Evolutionary conservation across 2,113 vertebrate species (phyloP), one percentile per base, ranked within the genome.

Genomic region (Rhadina sibilatrix): DNA sequence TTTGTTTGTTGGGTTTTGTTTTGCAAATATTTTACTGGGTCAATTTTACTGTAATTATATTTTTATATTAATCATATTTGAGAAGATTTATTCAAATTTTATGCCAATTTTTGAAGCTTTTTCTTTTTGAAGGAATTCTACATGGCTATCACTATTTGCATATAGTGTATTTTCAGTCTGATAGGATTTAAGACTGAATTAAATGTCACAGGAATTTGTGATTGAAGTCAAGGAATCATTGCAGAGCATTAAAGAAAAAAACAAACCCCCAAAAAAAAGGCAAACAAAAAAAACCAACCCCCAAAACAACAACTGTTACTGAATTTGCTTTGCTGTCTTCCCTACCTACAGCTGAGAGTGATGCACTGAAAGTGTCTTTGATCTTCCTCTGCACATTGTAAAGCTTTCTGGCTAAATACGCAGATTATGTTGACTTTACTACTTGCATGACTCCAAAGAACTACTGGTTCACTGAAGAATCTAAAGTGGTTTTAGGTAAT

Each of bases 101-200:
- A 42, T 87, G 35, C 14, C 33, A 63, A 6, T 61, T 83, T 72
- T 54, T 35, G 1, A 35, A 53, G 44, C 1, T 38, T 54, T 28
- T 33, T 57, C 44, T 65, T 83, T 80, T 65, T 38, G 2, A 65
- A 87, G 33, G 54, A 42, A 24, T 66, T 83, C 17, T 85, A 8
- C 18, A 5, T 79, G 24, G n/a, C 35, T 83, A 1, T 89, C 60
- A 75, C 77, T 87, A 28, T 68, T 87, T 80, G 19, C 63, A 31
- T 49, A 20, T 37, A 20, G 33, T 84, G 10, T 63, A 12, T 30
- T 95, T 95, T 60, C 46, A 79, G n/a, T 44, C 33, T 65, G 53
- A 40, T 79, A 53, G 59, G 64, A 66, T 83, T 88, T 87, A 96
- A 86, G 76, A 76, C 69, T 70, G 42, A 95, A 49, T 80, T 89